phyloP scores from a whole-genome alignment of 2,113 vertebrate genomes.

The Neotoma lepida region DNA sequence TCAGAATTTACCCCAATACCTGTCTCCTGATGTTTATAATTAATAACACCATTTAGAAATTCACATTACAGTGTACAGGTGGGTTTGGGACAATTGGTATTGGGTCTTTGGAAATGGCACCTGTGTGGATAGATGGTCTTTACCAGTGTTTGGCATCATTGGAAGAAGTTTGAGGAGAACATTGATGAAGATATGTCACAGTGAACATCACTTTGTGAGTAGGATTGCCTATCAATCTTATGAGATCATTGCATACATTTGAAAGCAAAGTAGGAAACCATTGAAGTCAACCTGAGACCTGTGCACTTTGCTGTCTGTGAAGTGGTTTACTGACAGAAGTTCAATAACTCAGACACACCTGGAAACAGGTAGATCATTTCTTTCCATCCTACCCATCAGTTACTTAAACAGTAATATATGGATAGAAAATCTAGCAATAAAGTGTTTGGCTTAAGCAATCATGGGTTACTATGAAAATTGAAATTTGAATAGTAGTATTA shows the following conservation, averaged over 20 bases:
- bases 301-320: not conserved
- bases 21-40: too few relatives aligned
- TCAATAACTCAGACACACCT: not conserved
- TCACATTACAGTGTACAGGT: too few relatives aligned
- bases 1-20: too few relatives aligned
- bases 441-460: not conserved
- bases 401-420: not conserved
- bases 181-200: not conserved
- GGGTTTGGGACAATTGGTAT: not conserved
- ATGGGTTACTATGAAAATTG: not conserved
- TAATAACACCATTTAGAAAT: too few relatives aligned
- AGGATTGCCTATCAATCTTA: not conserved
- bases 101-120: not conserved
- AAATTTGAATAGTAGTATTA: not conserved
- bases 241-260: not conserved
- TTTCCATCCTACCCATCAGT: not conserved
- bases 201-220: not conserved
- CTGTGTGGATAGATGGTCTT: not conserved
- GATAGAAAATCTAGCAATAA: not conserved
- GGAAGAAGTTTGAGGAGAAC: not conserved
- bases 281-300: not conserved
- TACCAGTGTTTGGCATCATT: not conserved
- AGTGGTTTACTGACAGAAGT: not conserved
- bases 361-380: not conserved
- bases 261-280: not conserved